Evolutionary conservation across 2,113 vertebrate genomes (phyloP), one percentile per base, ranked within the genome.

Genomic region (Scytalopus superciliaris): DNA sequence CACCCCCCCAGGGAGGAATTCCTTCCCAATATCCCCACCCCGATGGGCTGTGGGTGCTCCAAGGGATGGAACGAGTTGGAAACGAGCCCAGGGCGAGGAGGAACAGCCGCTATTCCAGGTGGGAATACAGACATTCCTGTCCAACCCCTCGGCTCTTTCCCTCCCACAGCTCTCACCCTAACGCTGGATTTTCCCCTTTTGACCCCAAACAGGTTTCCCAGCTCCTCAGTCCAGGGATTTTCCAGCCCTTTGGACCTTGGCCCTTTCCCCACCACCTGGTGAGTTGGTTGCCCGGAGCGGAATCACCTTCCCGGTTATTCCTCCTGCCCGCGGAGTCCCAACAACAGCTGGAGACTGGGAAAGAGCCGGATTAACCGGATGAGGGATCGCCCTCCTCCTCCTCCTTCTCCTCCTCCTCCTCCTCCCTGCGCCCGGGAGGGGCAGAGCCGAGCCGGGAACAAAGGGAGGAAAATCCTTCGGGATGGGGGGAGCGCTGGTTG

Each of bases 271-370:
- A 12, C 25, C 84, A 33, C 50, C 78, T n/a, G 63, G 30, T n/a
- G 70, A 2, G 30, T 60, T 2, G 79, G 33, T 73, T 56, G 19
- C 73, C 40, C 14, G 1, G 50, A 50, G 35, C 37, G 1, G 53
- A 68, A 6, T 4, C 4, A 5, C 53, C 15, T 45, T 73, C 69
- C 68, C 0, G 59, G 25, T 89, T 45, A 18, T 90, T 18, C 35
- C 59, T 72, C 55, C 84, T 66, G 83, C 76, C 19, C 2, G 7
- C 7, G 25, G 67, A 79, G 76, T 47, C 69, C 5, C 45, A 8
- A 28, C 80, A 55, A 52, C 81, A 96, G 90, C 92, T 55, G 53
- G 53, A 55, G 25, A 35, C 23, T 94, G 92, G 89, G 83, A 50
- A 94, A 13, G 79, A 83, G 89, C 79, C 47, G 72, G 52, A 42